These are phyloP conservation scores for Agelas oroides DNA, from an alignment of 37 sponge, comb jelly and placozoan species.

Conservation along the genomic window DNA sequence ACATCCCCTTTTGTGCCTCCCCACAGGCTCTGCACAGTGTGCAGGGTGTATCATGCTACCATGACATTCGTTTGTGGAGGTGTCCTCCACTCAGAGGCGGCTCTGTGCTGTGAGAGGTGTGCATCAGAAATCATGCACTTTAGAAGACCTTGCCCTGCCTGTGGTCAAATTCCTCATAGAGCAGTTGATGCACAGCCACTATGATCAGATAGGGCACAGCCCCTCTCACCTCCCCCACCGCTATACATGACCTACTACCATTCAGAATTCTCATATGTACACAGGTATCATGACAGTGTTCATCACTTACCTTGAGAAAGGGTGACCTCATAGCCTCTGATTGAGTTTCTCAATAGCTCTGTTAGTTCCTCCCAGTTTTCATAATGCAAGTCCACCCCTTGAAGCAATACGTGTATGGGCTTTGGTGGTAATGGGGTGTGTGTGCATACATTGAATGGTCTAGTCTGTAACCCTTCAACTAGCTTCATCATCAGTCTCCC, in stretches of 20 bases:
- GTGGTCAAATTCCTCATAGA: constrained; percentile 7
- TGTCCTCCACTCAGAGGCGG: not conserved
- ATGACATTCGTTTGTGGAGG: constrained; percentile 11
- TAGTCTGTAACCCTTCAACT: too few species aligned
- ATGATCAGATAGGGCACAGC: too few species aligned
- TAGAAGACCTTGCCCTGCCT: constrained; percentile 18
- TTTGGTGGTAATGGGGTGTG: constrained; percentile 20
- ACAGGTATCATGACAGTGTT: too few species aligned
- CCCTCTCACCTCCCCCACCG: too few species aligned
- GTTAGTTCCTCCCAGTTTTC: constrained; percentile 37
- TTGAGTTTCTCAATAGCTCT: not conserved
- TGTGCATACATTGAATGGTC: not conserved
- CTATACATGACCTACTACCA: not conserved
- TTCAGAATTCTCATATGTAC: not conserved
- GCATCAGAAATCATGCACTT: not conserved
- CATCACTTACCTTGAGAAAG: constrained; percentile 40
- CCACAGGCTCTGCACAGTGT: not conserved
- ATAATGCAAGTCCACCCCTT: constrained; percentile 49
- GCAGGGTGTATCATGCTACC: not conserved
- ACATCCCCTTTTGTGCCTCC: not conserved
- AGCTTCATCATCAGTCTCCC: too few species aligned
- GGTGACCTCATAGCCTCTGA: constrained; percentile 39
- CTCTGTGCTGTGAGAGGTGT: constrained; percentile 38
- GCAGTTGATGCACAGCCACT: not conserved
- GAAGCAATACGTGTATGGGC: constrained; percentile 60